A percentile compares a stretch with the other conserved stretches of the same genome.
These are phyloP conservation scores for Amblyteles armatorius DNA, from an alignment of 2,888 invertebrate genomes.

Conservation along the genomic window DNA sequence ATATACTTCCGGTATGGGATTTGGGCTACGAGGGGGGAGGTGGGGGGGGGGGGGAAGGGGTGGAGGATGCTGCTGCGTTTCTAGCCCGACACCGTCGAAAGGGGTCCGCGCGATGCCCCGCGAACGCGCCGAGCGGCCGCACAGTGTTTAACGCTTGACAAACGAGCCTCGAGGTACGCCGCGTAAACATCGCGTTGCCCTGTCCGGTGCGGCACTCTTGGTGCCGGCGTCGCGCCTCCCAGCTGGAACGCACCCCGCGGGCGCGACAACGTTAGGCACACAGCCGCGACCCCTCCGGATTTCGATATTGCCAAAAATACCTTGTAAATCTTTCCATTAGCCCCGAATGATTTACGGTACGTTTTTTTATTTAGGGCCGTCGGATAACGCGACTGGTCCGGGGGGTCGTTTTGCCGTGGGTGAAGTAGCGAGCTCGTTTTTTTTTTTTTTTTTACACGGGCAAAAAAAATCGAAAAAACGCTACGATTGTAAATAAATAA, in stretches of 20 bases:
- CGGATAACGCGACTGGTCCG: conserved; percentile 23
- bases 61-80: conserved; percentile 6
- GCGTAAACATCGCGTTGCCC: conserved; percentile 77
- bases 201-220: conserved; percentile 40
- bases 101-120: conserved; percentile 34
- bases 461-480: too few species aligned
- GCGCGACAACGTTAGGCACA: conserved; percentile 15
- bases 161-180: conserved; percentile 78
- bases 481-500: too few species aligned
- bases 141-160: conserved; percentile 82
- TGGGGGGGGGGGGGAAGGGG: conserved; percentile 52
- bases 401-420: not conserved
- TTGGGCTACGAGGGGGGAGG: conserved; percentile 63
- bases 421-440: not conserved
- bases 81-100: conserved; percentile 40
- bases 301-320: conserved; percentile 65
- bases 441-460: too few species aligned
- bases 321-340: conserved; percentile 70
- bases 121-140: conserved; percentile 52
- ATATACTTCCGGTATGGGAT: conserved; percentile 42
- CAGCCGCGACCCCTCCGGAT: conserved; percentile 43
- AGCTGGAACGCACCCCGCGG: conserved; percentile 15
- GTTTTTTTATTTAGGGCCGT: not conserved
- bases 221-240: conserved; percentile 39
- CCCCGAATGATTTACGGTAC: conserved; percentile 52